These are phyloP conservation scores for Paelopatides confundens DNA, from an alignment of 53 echinoderm and acorn worm species.

Conservation along the genomic window DNA sequence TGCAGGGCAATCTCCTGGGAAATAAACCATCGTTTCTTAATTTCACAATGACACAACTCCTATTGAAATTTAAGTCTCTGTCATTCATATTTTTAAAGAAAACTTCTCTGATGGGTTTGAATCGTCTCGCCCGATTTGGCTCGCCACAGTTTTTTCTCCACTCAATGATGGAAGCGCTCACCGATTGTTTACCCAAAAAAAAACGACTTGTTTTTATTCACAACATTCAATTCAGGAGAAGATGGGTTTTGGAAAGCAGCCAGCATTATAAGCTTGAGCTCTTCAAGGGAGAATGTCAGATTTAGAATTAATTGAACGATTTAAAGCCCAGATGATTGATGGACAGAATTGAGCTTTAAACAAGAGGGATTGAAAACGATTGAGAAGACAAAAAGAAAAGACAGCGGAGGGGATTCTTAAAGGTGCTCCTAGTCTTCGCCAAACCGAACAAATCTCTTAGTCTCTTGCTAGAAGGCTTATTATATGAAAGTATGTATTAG, in stretches of 20 bases:
- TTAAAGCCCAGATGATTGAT: not conserved
- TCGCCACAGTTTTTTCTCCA: not conserved
- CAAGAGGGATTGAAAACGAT: not conserved
- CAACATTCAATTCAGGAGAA: not conserved
- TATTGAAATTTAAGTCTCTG: not conserved
- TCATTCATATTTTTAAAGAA: not conserved
- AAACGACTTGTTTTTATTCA: not conserved
- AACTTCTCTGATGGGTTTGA: not conserved
- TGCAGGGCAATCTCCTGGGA: conserved; percentile 16
- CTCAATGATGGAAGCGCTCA: not conserved
- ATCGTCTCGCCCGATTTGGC: not conserved
- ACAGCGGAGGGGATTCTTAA: no score
- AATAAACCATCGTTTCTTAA: not conserved
- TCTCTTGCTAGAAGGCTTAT: no score
- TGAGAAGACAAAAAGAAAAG: no score
- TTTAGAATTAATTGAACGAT: not conserved
- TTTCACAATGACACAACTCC: not conserved
- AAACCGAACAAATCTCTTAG: no score
- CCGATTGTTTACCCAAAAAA: not conserved
- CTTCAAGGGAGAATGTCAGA: not conserved
- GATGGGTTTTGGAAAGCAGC: not conserved
- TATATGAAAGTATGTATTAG: no score
- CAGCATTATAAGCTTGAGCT: not conserved
- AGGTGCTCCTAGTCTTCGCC: no score
- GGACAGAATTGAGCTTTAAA: not conserved